A percentile compares a stretch with the other conserved stretches of the same genome.
phyloP scores from a whole-genome alignment of 2,888 invertebrate species.

The Pardosa pseudoannulata region DNA sequence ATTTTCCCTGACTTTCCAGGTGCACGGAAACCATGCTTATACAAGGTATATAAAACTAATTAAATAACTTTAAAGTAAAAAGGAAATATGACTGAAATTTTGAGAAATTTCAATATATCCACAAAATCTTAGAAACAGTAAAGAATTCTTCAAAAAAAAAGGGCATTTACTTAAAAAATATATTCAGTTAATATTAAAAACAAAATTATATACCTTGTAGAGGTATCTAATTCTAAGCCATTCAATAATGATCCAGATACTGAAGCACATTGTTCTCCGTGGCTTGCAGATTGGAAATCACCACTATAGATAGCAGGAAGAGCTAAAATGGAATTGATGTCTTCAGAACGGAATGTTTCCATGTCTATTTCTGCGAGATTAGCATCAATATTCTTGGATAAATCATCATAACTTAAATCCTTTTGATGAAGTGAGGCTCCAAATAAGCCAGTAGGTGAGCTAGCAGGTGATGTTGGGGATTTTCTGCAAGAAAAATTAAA shows the following conservation, averaged over 20 bases:
- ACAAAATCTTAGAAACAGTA: no score
- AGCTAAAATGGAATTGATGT: slow-evolving; percentile 80
- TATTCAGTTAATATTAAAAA: no score
- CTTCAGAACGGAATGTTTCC: slow-evolving; percentile 94
- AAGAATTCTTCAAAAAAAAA: no score
- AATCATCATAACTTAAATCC: slow-evolving; percentile 72
- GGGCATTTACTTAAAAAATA: no score
- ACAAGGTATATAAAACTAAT: no score
- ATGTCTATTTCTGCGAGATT: slow-evolving; percentile 96
- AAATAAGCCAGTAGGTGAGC: slow-evolving; percentile 51
- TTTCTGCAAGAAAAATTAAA: slow-evolving; percentile 25
- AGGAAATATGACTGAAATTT: no score
- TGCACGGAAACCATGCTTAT: no score
- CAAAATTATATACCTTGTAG: slow-evolving; percentile 32
- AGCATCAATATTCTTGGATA: slow-evolving; percentile 86
- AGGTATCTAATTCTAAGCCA: slow-evolving; percentile 73
- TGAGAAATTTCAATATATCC: no score
- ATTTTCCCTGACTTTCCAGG: no score
- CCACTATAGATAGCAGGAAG: slow-evolving; percentile 80
- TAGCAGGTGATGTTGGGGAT: slow-evolving; percentile 41
- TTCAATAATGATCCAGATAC: slow-evolving; percentile 89
- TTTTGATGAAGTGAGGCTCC: slow-evolving; percentile 58
- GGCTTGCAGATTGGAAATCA: slow-evolving; percentile 75
- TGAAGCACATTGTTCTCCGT: slow-evolving; percentile 89
- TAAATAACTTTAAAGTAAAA: no score